Base-by-base conservation (phyloP, 1,140 invertebrate species). In the Frieseomelitta varia region DNA sequence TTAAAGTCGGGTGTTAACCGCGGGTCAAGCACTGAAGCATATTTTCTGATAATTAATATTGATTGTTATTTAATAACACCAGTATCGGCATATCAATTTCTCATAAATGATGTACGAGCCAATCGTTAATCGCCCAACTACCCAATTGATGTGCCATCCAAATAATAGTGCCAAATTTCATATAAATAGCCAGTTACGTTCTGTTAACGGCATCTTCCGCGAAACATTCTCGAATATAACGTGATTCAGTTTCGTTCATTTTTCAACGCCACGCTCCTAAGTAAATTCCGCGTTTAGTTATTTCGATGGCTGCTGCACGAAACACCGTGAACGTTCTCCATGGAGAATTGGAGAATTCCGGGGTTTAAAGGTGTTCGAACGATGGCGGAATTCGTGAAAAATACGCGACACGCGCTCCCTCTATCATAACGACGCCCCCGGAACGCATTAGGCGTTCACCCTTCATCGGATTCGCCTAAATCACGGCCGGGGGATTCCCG, bases 391-490 rank as follows among this genome's bases (percentile, higher is more conserved):
- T 81, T 19, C 6, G 19, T 47, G 55, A 39, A n/a, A 72, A 79
- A 58, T 79, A 56, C 56, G 55, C 53, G 24, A 30, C 51, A 24
- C 77, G 21, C 19, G 74, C 53, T 30, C 72, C 65, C 53, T 55
- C 58, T 74, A 67, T 85, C 84, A 76, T 76, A 74, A 74, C 77
- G 81, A 61, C 67, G 53, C 30, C 55, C 63, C 21, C n/a, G 65
- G 53, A 79, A 63, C 58, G 27, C 85, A 74, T 82, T 81, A 81
- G 73, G 53, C 73, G 84, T 82, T 67, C 73, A 65, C 30, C 67
- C 27, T 72, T 77, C 84, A 85, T 83, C 84, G 84, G 56, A 72
- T 85, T 77, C 80, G 84, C 73, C 56, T 85, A 85, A 85, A 85
- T 85, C 84, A 85, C 80, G 34, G 55, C 1, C 27, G 30, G 8